Evolutionary conservation across 2,797 vertebrate genomes (phyloP).

Genomic region (Distichodus sexfasciatus): DNA sequence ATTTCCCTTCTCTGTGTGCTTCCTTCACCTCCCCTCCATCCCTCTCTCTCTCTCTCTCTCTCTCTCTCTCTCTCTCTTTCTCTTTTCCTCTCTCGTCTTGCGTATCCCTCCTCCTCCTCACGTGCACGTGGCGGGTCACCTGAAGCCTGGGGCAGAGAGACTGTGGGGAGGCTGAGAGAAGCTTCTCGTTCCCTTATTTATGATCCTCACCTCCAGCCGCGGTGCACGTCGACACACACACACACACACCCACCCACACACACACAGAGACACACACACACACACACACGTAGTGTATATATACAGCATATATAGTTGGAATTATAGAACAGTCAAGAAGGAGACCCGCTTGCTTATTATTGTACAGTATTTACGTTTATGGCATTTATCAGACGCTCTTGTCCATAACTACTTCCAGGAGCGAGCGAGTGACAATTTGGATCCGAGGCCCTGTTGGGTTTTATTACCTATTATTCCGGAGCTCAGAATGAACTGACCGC

Average conservation of each 20-base stretch:
- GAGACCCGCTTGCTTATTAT: too few relatives aligned
- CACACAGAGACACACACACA: too few relatives aligned
- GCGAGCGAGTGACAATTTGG: too few relatives aligned
- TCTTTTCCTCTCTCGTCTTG: not conserved
- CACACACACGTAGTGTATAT: too few relatives aligned
- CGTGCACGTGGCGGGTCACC: constrained; percentile 46
- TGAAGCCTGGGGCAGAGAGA: constrained; percentile 31
- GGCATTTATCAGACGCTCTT: too few relatives aligned
- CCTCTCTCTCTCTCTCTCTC: not conserved
- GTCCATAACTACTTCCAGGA: too few relatives aligned
- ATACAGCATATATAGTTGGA: too few relatives aligned
- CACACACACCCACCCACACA: too few relatives aligned
- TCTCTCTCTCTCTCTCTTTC: not conserved
- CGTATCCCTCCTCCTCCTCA: constrained; percentile 11
- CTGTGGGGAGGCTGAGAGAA: constrained; percentile 42
- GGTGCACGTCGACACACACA: too few relatives aligned
- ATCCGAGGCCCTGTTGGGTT: constrained; percentile 69
- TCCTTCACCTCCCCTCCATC: constrained; percentile 32
- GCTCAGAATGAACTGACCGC: constrained; percentile 64
- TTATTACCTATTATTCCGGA: constrained; percentile 71
- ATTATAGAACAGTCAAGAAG: too few relatives aligned
- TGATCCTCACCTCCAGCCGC: constrained; percentile 67
- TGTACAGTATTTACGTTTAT: too few relatives aligned
- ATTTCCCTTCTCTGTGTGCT: too few relatives aligned
- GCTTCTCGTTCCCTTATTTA: constrained; percentile 74